These are phyloP conservation scores for Amblyornis subalaris DNA, from an alignment of 2,113 vertebrate genomes.

Conservation along the genomic window DNA sequence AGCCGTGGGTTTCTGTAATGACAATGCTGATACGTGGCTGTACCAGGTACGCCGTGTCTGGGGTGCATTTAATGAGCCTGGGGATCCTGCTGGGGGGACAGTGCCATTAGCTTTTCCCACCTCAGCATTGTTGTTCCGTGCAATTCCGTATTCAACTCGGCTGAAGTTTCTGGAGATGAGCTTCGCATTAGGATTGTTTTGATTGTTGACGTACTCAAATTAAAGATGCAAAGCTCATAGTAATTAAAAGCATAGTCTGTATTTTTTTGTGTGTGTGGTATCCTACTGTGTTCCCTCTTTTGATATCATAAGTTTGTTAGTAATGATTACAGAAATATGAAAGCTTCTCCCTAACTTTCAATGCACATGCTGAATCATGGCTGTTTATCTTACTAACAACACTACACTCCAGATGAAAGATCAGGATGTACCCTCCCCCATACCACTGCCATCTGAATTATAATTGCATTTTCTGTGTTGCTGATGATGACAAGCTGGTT, in stretches of 20 bases:
- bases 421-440: background rate
- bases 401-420: background rate
- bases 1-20: background rate
- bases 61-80: background rate
- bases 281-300: background rate
- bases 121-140: background rate
- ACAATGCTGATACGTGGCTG: background rate
- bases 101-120: background rate
- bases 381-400: background rate
- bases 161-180: background rate
- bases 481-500: background rate
- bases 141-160: background rate
- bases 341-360: background rate
- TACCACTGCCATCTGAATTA: background rate
- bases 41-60: background rate
- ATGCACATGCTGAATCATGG: background rate
- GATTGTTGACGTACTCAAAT: background rate
- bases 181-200: background rate
- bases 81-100: background rate
- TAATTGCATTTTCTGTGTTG: background rate
- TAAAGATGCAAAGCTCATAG: background rate
- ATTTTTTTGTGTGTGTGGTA: background rate
- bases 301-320: background rate
- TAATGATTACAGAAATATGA: background rate
- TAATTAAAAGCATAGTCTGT: background rate